phyloP scores from a whole-genome alignment of 1,140 invertebrate genomes.

The Hetaerina americana region DNA sequence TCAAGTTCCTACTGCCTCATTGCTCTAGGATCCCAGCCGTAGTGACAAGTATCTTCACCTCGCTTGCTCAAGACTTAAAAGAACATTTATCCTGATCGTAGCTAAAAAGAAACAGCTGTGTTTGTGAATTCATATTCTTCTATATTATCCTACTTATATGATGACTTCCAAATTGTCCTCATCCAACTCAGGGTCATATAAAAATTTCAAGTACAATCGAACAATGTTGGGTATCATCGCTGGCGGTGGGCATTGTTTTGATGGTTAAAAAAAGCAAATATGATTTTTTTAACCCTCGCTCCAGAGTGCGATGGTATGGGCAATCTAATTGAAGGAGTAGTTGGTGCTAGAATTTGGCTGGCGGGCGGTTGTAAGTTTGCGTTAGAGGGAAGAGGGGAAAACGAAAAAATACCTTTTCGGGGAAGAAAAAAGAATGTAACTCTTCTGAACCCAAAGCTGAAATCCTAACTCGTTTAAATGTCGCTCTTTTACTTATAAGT shows the following conservation, averaged over 20 bases:
- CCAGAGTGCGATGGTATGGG: neutral
- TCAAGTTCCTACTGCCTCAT: neutral
- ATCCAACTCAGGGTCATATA: constrained; percentile 6
- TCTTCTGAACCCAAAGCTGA: neutral
- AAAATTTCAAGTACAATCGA: constrained; percentile 6
- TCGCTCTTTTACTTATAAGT: too few relatives aligned
- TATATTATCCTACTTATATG: constrained; percentile 2
- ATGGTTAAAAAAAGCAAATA: constrained; percentile 2
- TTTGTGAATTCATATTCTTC: constrained; percentile 4
- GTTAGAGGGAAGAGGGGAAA: too few relatives aligned
- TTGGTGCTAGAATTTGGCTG: neutral
- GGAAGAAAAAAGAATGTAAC: too few relatives aligned
- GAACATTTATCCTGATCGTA: neutral
- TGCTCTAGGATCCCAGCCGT: neutral
- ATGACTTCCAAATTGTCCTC: constrained; percentile 7
- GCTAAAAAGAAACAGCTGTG: constrained; percentile 3
- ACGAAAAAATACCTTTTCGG: too few relatives aligned
- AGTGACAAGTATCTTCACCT: neutral
- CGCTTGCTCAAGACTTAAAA: neutral
- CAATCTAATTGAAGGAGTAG: neutral
- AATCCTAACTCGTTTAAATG: neutral
- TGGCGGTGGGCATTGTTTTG: constrained; percentile 2
- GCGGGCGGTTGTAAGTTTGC: neutral
- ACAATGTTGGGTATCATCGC: constrained; percentile 6
- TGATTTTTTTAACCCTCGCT: neutral